phyloP scores from a whole-genome alignment of 1,140 invertebrate genomes.

The Magallana gigas region DNA sequence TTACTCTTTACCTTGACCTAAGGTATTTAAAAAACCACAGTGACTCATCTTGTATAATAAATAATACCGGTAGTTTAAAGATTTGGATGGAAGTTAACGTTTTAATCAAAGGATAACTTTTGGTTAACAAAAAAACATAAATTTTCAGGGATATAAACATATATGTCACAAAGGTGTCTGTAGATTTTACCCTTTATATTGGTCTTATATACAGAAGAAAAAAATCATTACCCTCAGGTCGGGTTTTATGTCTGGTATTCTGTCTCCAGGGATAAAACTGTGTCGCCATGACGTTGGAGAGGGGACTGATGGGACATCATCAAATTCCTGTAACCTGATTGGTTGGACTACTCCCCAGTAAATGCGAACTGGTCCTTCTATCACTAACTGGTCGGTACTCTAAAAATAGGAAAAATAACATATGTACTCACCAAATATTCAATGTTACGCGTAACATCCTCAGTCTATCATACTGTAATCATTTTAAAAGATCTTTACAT shows the following conservation, averaged over 20 bases:
- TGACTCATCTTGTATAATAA: too few species aligned
- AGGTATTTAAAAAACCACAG: too few species aligned
- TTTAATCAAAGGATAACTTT: too few species aligned
- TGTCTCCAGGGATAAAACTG: conserved; percentile 62
- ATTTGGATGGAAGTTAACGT: too few species aligned
- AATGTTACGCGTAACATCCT: neutral
- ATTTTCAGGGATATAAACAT: too few species aligned
- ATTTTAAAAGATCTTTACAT: too few species aligned
- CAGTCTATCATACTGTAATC: neutral
- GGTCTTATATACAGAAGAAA: neutral
- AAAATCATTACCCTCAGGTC: conserved; percentile 11
- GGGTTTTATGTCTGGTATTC: conserved; percentile 32
- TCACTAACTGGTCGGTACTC: conserved; percentile 88
- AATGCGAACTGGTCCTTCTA: conserved; percentile 89
- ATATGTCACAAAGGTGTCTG: too few species aligned
- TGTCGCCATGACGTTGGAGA: conserved; percentile 66
- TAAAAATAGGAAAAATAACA: conserved; percentile 64
- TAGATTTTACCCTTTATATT: too few species aligned
- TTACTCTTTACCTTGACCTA: too few species aligned
- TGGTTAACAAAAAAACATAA: too few species aligned
- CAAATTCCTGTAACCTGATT: conserved; percentile 92
- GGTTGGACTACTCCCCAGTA: conserved; percentile 92
- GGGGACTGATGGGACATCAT: conserved; percentile 83
- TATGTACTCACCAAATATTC: too few species aligned
- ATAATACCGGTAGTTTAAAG: too few species aligned